Evolutionary conservation across 1,140 invertebrate genomes (phyloP).

Genomic region (Anastrepha ludens): DNA sequence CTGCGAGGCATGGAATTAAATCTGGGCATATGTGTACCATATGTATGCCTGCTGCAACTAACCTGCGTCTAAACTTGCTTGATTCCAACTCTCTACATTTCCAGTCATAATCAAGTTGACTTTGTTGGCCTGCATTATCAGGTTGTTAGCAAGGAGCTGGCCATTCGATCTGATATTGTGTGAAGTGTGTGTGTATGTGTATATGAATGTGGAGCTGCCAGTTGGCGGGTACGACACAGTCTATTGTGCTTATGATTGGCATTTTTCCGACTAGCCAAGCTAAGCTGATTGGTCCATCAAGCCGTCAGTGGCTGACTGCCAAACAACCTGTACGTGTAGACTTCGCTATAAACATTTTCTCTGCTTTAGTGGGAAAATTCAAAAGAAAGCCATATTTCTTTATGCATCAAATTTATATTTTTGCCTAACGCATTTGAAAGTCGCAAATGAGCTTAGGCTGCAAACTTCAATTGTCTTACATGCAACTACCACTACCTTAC

Average conservation of each 20-base stretch:
- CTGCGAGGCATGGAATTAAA: not conserved
- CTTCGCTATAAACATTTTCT: too few species aligned
- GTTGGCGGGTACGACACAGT: not conserved
- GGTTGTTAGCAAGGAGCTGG: not conserved
- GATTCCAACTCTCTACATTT: not conserved
- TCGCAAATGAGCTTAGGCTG: not conserved
- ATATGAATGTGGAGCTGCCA: too few species aligned
- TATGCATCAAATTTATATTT: not conserved
- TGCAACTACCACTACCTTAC: too few species aligned
- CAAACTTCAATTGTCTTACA: not conserved
- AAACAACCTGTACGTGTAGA: too few species aligned
- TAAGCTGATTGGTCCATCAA: not conserved
- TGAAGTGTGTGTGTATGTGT: too few species aligned
- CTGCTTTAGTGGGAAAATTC: too few species aligned
- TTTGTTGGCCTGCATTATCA: not conserved
- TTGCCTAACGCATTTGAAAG: not conserved
- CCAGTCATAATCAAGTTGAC: conserved; percentile 1
- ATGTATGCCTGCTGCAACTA: not conserved
- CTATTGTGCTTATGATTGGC: not conserved
- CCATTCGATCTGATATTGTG: too few species aligned
- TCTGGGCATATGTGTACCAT: not conserved
- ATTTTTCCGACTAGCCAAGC: not conserved
- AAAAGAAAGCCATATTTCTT: too few species aligned
- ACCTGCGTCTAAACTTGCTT: not conserved
- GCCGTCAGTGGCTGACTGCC: not conserved